A percentile compares a stretch with the other conserved stretches of the same genome.
Conservation (phyloP, 2,797 vertebrate species). For the Gymnothorax javanicus region DNA sequence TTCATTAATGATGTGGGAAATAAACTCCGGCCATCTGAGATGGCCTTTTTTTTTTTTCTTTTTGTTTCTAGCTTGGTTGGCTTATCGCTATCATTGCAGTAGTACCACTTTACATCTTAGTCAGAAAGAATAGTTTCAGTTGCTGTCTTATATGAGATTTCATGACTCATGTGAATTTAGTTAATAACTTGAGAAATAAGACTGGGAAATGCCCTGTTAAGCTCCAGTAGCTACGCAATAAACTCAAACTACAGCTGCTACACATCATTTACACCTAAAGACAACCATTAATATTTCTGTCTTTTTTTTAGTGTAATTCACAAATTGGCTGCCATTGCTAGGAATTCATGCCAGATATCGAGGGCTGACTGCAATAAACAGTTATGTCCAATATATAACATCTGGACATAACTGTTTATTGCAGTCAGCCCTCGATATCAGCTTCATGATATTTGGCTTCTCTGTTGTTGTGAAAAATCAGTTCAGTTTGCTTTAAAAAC, state of each 20-base stretch:
- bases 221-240: conserved; percentile 18
- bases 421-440: too few species aligned
- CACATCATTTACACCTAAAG: conserved; percentile 32
- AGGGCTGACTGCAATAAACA: too few species aligned
- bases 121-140: not conserved
- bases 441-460: not conserved
- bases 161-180: conserved; percentile 26
- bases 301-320: conserved; percentile 21
- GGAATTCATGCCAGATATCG: conserved; percentile 8
- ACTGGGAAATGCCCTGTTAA: conserved; percentile 19
- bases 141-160: not conserved
- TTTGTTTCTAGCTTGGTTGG: not conserved
- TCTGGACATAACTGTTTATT: too few species aligned
- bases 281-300: conserved; percentile 18
- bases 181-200: conserved; percentile 18
- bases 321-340: not conserved
- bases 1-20: not conserved
- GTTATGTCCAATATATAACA: too few species aligned
- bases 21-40: not conserved
- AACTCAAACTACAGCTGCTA: conserved; percentile 16
- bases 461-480: conserved; percentile 24
- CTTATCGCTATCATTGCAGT: not conserved
- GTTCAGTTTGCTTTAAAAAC: conserved; percentile 20
- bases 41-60: not conserved
- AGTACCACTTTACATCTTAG: not conserved